Evolutionary conservation across 2,888 invertebrate genomes (phyloP).

Genomic region (Callyntrura guangdongensis): DNA sequence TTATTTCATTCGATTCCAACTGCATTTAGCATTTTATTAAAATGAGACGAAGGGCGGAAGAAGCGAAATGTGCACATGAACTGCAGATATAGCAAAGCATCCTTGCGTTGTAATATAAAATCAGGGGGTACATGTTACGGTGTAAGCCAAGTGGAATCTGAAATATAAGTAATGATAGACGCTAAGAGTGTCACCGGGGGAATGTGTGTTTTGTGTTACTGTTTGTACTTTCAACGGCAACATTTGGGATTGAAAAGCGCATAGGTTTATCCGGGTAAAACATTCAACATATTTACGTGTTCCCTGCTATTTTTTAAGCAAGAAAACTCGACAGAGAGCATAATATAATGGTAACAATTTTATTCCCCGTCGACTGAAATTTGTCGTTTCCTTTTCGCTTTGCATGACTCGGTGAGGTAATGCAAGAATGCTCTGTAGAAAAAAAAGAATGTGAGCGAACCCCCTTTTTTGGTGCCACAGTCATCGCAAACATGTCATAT

Average conservation of each 20-base stretch:
- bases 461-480: neutral
- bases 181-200: no score
- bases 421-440: neutral
- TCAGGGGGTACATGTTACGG: no score
- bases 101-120: no score
- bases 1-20: neutral
- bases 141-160: no score
- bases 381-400: conserved; percentile 37
- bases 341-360: conserved; percentile 18
- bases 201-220: no score
- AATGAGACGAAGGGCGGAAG: no score
- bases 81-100: no score
- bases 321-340: neutral
- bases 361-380: conserved; percentile 3
- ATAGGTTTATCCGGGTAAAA: no score
- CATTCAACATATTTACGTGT: neutral
- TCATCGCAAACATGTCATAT: conserved; percentile 11
- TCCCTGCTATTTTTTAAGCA: neutral
- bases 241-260: no score
- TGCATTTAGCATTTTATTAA: neutral
- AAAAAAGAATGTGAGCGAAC: neutral
- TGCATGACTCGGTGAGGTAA: neutral
- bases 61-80: no score
- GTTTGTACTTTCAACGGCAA: no score
- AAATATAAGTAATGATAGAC: no score